phyloP scores from a whole-genome alignment of 2,888 invertebrate species.

The Ischnura elegans region DNA sequence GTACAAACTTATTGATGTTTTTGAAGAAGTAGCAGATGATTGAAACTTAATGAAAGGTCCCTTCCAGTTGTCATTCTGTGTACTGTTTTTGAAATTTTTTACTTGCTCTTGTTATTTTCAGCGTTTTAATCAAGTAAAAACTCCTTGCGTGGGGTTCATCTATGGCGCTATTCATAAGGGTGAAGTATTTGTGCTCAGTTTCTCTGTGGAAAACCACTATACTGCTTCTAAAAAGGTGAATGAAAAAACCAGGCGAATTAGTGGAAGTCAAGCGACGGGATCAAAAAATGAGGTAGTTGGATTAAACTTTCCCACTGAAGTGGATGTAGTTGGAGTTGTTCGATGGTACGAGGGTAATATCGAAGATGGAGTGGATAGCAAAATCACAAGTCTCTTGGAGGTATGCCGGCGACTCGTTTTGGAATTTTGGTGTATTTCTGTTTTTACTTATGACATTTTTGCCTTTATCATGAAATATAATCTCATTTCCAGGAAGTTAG shows the following conservation, averaged over 20 bases:
- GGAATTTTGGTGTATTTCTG: neutral
- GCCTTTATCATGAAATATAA: constrained; percentile 47
- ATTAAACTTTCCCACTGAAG: constrained; percentile 86
- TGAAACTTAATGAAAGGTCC: neutral
- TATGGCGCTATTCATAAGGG: constrained; percentile 88
- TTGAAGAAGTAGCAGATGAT: neutral
- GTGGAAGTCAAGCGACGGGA: neutral
- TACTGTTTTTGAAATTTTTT: neutral
- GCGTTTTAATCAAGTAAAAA: constrained; percentile 84
- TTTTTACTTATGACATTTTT: neutral
- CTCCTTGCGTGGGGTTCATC: constrained; percentile 84
- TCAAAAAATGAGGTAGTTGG: constrained; percentile 73
- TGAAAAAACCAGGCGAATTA: constrained; percentile 79
- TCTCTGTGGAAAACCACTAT: constrained; percentile 81
- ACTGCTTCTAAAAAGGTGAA: constrained; percentile 79
- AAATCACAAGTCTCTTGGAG: constrained; percentile 55
- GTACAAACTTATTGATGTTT: neutral
- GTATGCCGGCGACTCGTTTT: constrained; percentile 16
- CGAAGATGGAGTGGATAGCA: constrained; percentile 65
- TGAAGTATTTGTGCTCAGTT: constrained; percentile 84
- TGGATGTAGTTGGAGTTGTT: constrained; percentile 88
- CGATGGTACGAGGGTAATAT: constrained; percentile 80
- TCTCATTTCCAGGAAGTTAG: constrained; percentile 70
- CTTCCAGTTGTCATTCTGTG: neutral
- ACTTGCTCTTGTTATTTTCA: constrained; percentile 76